These are phyloP conservation scores for Hydractinia echinata DNA, from an alignment of 30 jellyfish, hydroid and myxozoan species.

Conservation along the genomic window DNA sequence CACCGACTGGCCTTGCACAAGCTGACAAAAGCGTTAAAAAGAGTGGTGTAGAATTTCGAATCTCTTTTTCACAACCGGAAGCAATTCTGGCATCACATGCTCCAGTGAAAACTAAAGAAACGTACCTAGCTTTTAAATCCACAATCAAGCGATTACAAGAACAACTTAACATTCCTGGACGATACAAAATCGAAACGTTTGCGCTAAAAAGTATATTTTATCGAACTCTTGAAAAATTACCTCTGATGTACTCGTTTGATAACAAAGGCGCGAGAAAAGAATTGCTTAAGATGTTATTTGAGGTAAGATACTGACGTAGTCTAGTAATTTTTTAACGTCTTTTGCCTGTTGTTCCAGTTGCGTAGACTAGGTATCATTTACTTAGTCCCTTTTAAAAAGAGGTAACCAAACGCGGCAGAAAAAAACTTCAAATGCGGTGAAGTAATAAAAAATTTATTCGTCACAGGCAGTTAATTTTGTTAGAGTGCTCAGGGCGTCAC, in stretches of 20 bases:
- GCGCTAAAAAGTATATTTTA: neutral
- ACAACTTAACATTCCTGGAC: neutral
- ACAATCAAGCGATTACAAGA: constrained; percentile 9
- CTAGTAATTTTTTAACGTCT: no score
- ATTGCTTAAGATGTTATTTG: neutral
- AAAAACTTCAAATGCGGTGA: no score
- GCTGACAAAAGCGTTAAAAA: neutral
- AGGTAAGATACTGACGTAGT: neutral
- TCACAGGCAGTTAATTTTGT: no score
- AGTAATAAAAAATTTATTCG: no score
- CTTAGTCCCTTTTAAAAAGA: no score
- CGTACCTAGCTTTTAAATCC: neutral
- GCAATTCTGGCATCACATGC: neutral
- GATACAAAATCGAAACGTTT: neutral
- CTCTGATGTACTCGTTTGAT: neutral
- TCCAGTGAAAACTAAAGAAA: neutral
- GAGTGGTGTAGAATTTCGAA: constrained; percentile 22
- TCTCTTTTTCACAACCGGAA: constrained; percentile 10
- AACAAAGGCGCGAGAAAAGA: neutral
- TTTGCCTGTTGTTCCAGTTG: no score
- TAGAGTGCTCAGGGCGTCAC: no score
- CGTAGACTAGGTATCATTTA: no score
- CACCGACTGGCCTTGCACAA: no score
- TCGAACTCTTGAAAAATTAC: neutral
- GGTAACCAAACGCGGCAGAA: no score